Base-by-base conservation (phyloP, 2,888 invertebrate species). In the Ectobius pallidus region DNA sequence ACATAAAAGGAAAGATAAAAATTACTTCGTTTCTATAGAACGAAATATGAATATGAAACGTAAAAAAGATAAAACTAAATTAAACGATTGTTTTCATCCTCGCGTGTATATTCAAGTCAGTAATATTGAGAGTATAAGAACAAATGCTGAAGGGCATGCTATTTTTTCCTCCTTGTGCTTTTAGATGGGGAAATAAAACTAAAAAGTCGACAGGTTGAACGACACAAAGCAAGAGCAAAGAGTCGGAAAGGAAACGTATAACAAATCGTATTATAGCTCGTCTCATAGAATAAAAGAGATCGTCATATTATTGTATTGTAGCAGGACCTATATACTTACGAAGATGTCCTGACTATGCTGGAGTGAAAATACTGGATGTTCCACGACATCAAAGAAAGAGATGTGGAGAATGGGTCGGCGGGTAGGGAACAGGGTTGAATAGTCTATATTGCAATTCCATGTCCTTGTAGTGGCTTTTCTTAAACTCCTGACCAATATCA, bases 191-290 rank as follows among this genome's bases (percentile, higher is more conserved):
- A 30, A 30, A 58, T 58, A 58, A 58, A 55, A 55, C 16, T 22
- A 27, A 3, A 55, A 27, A 58, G 58, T 30, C 30, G 16, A 58
- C 25, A 52, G 25, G 6, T 52, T 52, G 22, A 52, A 30, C 16
- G 32, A 30, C 32, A 58, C 16, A 58, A 58, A 58, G 32, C 52
- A 22, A 20, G 22, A 52, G 52, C 14, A 20, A 52, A 52, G 25
- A 3, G 58, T n/a, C 32, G 6, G 1, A 27, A n/a, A 55, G 32
- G 58, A 58, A 58, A 16, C 16, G 32, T 58, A 30, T 58, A 58
- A 58, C 30, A 58, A 58, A 58, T 58, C 58, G 32, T 14, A 58
- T 58, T 58, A 58, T n/a, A n/a, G n/a, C 30, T 58, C 32, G 58
- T 58, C 30, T 58, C 14, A 25, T 7, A 58, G 58, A 58, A 25